phyloP scores from a whole-genome alignment of 1,140 invertebrate genomes.

The Heliconius nattereri region DNA sequence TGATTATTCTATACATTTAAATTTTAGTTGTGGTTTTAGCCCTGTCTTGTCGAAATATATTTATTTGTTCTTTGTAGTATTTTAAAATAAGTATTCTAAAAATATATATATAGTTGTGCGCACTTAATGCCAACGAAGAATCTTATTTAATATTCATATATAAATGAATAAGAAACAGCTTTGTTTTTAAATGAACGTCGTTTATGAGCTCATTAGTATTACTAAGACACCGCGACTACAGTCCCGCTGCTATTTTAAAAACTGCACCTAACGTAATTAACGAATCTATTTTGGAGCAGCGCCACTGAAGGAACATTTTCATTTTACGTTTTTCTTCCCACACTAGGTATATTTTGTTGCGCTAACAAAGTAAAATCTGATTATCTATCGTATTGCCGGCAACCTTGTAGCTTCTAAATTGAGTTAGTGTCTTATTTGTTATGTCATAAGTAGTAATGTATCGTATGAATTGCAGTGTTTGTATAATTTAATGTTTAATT shows the following conservation, averaged over 20 bases:
- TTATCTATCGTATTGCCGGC: not conserved
- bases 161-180: not conserved
- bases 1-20: no score
- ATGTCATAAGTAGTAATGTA: constrained; percentile 1
- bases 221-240: not conserved
- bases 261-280: constrained; percentile 7
- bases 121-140: no score
- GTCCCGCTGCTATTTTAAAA: not conserved
- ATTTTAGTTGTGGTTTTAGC: not conserved
- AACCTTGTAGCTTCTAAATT: constrained; percentile 11
- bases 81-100: not conserved
- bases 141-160: not conserved
- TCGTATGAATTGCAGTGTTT: not conserved
- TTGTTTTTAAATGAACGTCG: not conserved
- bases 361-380: constrained; percentile 6
- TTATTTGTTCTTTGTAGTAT: not conserved
- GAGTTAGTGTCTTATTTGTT: not conserved
- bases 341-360: constrained; percentile 3
- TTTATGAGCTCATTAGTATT: constrained; percentile 10
- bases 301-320: not conserved
- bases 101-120: no score
- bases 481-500: not conserved
- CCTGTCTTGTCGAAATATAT: not conserved
- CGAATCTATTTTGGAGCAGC: not conserved
- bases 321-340: not conserved